Evolutionary conservation across 2,797 vertebrate species (phyloP), one percentile per base, ranked within the genome.

Genomic region (Esox lucius): DNA sequence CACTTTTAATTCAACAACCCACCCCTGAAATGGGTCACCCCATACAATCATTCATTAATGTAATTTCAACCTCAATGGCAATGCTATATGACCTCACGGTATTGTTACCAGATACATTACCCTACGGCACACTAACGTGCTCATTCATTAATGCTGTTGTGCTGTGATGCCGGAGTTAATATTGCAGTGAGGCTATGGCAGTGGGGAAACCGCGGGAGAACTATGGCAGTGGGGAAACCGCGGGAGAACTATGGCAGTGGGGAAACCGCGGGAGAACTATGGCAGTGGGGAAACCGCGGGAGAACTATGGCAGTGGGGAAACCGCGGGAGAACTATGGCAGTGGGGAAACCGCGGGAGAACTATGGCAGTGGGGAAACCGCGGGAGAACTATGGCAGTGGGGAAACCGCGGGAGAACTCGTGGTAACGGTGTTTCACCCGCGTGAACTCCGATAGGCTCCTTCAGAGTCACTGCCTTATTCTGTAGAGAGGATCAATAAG

Each of bases 401-500:
- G 31, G 13, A 8, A 39, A 28, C 6, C 31, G 31, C 6, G 31
- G 56, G 15, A 17, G 22, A 24, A 70, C 39, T 17, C 19, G 8
- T 8, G n/a, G 39, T 22, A 24, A 22, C 7, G 22, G 24, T 22
- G 48, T 22, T 70, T 12, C 9, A 70, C 42, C 48, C 24, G 13
- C 26, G 48, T 70, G 12, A 70, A 69, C 39, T 49, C 68, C 42
- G 49, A 69, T 69, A 69, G 42, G 39, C 28, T 68, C 33, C 16
- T 35, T 11, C 67, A 22, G 28, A 48, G 68, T 70, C 68, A 48
- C 68, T 8, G 39, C 15, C 68, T 70, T 49, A 15, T 70, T 49
- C 68, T 70, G 26, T 3, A 48, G 68, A 42, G 28, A n/a, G 26
- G 26, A 70, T 70, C 68, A 26, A 70, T 70, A 70, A 68, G 42